Base-by-base conservation (phyloP, 2,797 vertebrate species). In the Ataeniobius toweri region DNA sequence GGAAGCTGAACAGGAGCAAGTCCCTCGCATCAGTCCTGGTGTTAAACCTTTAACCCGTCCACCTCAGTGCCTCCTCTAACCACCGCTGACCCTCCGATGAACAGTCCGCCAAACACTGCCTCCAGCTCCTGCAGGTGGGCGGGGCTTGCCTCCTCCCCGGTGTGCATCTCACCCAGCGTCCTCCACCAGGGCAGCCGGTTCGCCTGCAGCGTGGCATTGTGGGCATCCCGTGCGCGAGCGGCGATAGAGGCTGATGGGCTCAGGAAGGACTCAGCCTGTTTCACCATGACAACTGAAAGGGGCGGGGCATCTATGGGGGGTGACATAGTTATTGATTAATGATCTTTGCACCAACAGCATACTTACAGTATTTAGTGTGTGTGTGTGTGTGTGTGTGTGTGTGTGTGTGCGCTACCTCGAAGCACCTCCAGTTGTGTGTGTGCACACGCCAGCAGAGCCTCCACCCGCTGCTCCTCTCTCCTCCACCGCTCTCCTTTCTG, bases 151-250 rank as follows among this genome's bases (percentile, higher is more conserved):
- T 0, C 0, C 13, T 56, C 51, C 36, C 44, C 24, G 0, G 5
- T 9, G 6, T 88, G 36, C 1, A 6, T 3, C 1, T 70, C 95
- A 73, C 92, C 96, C 80, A 98, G 95, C 39, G 88, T 97, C 90
- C 93, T 97, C 98, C 98, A 99, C 97, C 98, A 99, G 0, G 98
- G 97, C 76, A 94, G 96, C 69, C 86, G 89, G 67, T 84, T 63
- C 0, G 92, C 92, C 91, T 95, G 97, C 87, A 99, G 93, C 89
- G 92, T 73, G 1, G 94, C 85, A 28, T 94, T 95, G 91, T 99
- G 98, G 79, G 94, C 91, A 20, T 97, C 95, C 9, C 95, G 96
- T 80, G 96, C 97, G 1, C 94, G 96, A 36, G 94, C 86, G 6
- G 96, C 96, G 28, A 98, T 81, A 22, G 96, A 95, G 16, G 92